Conservation (phyloP, 2,113 vertebrate genomes). For the Emydocephalus ijimae region DNA sequence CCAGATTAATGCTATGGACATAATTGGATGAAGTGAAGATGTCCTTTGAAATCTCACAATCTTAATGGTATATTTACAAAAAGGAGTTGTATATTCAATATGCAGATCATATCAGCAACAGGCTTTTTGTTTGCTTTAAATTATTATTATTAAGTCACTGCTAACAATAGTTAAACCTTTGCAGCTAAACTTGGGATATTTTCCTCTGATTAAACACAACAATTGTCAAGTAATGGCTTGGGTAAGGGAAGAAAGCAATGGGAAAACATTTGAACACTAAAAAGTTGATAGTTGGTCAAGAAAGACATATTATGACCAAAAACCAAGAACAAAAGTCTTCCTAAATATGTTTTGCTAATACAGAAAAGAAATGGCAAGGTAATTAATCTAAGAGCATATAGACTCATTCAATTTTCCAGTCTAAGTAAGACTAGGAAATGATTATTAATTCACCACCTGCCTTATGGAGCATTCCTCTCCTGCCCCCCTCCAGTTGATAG, state of each 20-base stretch:
- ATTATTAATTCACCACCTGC: not conserved
- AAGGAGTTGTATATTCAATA: not conserved
- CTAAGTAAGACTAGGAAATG: not conserved
- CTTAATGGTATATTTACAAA: not conserved
- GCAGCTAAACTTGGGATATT: not conserved
- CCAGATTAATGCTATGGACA: not conserved
- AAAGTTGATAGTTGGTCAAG: not conserved
- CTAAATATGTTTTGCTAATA: not conserved
- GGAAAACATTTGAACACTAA: not conserved
- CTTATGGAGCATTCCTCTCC: too few relatives aligned
- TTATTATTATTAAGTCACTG: too few relatives aligned
- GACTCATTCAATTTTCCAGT: not conserved
- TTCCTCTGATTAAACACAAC: not conserved
- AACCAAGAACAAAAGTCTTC: not conserved
- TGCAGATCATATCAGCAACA: not conserved
- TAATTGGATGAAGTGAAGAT: not conserved
- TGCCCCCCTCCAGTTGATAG: too few relatives aligned
- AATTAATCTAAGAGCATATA: not conserved
- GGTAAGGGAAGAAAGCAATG: not conserved
- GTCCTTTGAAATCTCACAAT: not conserved
- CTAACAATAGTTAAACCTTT: not conserved
- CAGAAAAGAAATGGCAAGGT: not conserved
- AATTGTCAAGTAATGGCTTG: not conserved
- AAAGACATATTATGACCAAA: not conserved
- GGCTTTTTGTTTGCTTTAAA: not conserved